Conservation (phyloP, 2,797 vertebrate genomes). For the Thaleichthys pacificus region DNA sequence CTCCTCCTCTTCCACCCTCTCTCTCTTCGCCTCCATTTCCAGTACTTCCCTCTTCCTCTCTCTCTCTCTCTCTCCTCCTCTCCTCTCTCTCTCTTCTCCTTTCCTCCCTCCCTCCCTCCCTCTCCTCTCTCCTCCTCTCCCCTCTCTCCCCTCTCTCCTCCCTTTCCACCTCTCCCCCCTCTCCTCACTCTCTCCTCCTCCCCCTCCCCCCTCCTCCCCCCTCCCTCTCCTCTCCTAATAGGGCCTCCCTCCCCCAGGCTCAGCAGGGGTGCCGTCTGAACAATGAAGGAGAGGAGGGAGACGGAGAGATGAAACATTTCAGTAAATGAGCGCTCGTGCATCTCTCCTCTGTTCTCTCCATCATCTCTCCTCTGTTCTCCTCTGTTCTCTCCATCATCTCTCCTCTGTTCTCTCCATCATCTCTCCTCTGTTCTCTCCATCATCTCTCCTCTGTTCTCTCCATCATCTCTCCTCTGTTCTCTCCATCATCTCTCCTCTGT, state of each 20-base stretch:
- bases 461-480: too few relatives aligned
- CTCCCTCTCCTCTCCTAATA: too few relatives aligned
- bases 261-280: too few relatives aligned
- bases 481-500: too few relatives aligned
- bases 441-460: too few relatives aligned
- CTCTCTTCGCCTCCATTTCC: neutral
- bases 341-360: too few relatives aligned
- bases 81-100: neutral
- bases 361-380: too few relatives aligned
- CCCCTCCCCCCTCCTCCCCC: neutral
- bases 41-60: too few relatives aligned
- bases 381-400: too few relatives aligned
- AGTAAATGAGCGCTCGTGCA: neutral
- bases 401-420: too few relatives aligned
- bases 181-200: neutral
- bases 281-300: neutral
- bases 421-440: too few relatives aligned
- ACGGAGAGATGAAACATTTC: neutral
- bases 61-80: neutral
- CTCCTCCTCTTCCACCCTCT: neutral
- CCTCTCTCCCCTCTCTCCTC: neutral
- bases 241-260: too few relatives aligned
- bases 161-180: neutral
- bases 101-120: neutral
- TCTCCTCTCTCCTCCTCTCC: neutral